Base-by-base conservation (phyloP, 2,888 invertebrate species). In the Agrochola litura region DNA sequence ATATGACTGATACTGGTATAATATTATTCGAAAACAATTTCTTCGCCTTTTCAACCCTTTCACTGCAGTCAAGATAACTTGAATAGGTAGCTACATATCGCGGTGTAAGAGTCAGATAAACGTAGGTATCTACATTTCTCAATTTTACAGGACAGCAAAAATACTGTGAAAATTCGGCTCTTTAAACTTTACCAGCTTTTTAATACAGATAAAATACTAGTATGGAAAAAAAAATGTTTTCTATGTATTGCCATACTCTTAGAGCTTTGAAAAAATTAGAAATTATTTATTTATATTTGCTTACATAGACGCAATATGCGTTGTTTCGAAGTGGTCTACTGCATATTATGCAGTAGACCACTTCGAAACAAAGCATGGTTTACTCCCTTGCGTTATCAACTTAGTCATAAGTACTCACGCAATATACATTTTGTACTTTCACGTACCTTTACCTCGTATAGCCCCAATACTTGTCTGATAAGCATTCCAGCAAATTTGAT, bases 401-500 rank as follows among this genome's bases (percentile, higher is more conserved):
- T 43, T 37, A 73, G 30, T 81, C 56, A 56, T 49, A 63, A 19
- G n/a, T 49, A 52, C 43, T 61, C 25, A 41, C 66, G 12, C 37
- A 49, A 67, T 67, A 67, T n/a, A 43, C 69, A 22, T 65, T 69
- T 58, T 14, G 43, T 41, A 63, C 30, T 64, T 78, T 63, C 37
- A 37, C 43, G 22, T 67, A 66, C 52, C 54, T 73, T 22, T 74
- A 67, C 70, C 71, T 70, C 49, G 30, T 19, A 60, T 41, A 66
- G 58, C 73, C 76, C 22, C 63, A 72, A 68, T 68, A 43, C 66
- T 73, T 52, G 73, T 70, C 58, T 71, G 77, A 76, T 76, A 80
- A 83, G 69, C 46, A 22, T 77, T 73, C 25, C 43, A 75, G 66
- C 64, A 60, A 82, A 82, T 88, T 80, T 77, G 25, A n/a, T 79